Conservation (phyloP, 2,888 invertebrate species). For the Selenia dentaria region DNA sequence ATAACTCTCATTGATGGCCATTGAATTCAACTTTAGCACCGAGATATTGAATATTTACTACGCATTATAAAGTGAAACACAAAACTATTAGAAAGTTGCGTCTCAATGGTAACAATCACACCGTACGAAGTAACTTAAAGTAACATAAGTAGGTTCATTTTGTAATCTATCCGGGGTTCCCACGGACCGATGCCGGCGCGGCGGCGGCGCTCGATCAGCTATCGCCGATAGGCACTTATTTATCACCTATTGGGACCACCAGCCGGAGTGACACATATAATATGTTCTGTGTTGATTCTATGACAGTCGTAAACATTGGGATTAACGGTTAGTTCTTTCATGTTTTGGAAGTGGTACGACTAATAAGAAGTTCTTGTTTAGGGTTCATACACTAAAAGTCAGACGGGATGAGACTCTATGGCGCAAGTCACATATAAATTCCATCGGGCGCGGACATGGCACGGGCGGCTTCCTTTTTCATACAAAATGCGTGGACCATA, state of each 20-base stretch:
- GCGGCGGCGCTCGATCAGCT: slow-evolving; percentile 9
- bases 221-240: slow-evolving; percentile 56
- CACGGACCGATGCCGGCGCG: slow-evolving; percentile 35
- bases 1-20: background rate
- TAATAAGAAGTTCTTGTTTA: no score
- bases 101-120: slow-evolving; percentile 26
- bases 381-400: no score
- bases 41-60: slow-evolving; percentile 12
- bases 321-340: slow-evolving; percentile 2
- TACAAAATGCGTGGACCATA: no score
- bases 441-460: no score
- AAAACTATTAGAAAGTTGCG: slow-evolving; percentile 22
- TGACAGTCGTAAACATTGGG: slow-evolving; percentile 14
- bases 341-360: no score
- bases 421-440: no score
- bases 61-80: slow-evolving; percentile 17
- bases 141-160: slow-evolving; percentile 31
- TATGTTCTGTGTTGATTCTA: slow-evolving; percentile 1
- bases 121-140: slow-evolving; percentile 34
- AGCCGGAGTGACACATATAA: slow-evolving; percentile 25
- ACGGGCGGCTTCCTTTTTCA: no score
- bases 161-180: slow-evolving; percentile 48
- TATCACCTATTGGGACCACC: slow-evolving; percentile 52
- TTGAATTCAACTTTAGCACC: slow-evolving; percentile 5
- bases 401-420: no score